Evolutionary conservation across 1,140 invertebrate species (phyloP), one percentile per base, ranked within the genome.

Genomic region (Nephila pilipes): DNA sequence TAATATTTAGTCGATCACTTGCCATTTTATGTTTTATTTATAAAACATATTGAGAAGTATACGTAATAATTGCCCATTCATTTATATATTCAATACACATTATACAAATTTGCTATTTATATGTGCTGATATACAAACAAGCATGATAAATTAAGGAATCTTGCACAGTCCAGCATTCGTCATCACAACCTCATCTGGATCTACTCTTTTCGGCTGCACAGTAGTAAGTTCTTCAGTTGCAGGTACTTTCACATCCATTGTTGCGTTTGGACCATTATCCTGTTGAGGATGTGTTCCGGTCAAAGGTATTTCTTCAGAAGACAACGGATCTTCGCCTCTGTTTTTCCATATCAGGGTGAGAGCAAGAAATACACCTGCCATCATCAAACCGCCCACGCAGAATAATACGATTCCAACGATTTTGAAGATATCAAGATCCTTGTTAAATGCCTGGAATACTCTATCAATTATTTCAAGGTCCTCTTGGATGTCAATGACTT

Each of bases 391-490:
- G n/a, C 96, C 96, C 20, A 95, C 94, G 94, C 96, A 96, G 94
- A 96, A 96, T 12, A 96, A 93, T 4, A 95, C 95, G 29, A 96
- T 94, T 2, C 96, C 96, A 60, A 96, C 95, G 8, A 96, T 94
- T 94, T 96, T 96, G 94, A 96, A 96, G 87, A 95, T 94, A 94
- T 96, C 96, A 80, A 96, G 94, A 46, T 95, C 95, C n/a, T 95
- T 94, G 95, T 96, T 96, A 94, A 96, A 96, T 22, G 94, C 92
- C 38, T 96, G 94, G 12, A 96, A 96, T 75, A 94, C 94, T 22
- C 95, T 94, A 95, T 96, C 96, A 20, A 96, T 94, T 75, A 96
- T 95, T 63, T 95, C 96, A 38, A 96, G 94, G 87, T 96, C 95
- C 38, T 95, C 95, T 25, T 95, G 94, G 32, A 95, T 94, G 4